phyloP scores from a whole-genome alignment of 2,888 invertebrate species.

The Aplocera efformata region DNA sequence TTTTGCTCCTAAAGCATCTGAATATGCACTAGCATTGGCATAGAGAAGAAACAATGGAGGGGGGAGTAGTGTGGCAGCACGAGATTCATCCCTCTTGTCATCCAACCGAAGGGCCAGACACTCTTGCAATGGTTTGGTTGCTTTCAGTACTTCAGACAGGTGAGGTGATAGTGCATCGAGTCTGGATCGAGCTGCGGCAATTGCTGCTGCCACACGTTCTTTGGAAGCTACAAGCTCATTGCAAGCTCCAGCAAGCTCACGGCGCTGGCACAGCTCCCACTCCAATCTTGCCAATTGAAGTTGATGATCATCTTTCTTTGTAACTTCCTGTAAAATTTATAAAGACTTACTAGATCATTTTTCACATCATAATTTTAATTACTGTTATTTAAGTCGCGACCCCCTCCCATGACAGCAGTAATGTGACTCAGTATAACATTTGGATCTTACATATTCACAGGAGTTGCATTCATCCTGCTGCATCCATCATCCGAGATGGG shows the following conservation, averaged over 20 bases:
- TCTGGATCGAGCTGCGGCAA: slow-evolving; percentile 86
- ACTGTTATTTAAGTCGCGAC: no score
- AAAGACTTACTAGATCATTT: no score
- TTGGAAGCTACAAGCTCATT: slow-evolving; percentile 88
- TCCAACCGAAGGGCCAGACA: slow-evolving; percentile 90
- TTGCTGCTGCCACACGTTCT: slow-evolving; percentile 87
- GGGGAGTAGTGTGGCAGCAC: slow-evolving; percentile 87
- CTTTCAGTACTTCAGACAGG: slow-evolving; percentile 80
- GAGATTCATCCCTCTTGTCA: slow-evolving; percentile 88
- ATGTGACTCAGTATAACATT: no score
- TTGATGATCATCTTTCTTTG: slow-evolving; percentile 87
- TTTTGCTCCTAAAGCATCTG: slow-evolving; percentile 85
- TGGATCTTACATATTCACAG: no score
- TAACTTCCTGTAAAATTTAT: slow-evolving; percentile 78
- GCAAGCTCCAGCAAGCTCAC: slow-evolving; percentile 88
- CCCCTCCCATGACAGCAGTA: no score
- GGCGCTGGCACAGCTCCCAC: slow-evolving; percentile 94
- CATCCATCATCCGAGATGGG: no score
- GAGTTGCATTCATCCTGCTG: no score
- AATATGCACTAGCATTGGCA: slow-evolving; percentile 90
- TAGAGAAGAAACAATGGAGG: slow-evolving; percentile 92
- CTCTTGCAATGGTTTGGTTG: slow-evolving; percentile 94
- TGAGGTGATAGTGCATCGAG: slow-evolving; percentile 91
- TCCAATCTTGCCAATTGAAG: slow-evolving; percentile 91
- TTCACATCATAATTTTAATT: no score